These are phyloP conservation scores for Oscheius onirici DNA, from an alignment of 2,888 invertebrate species.

Conservation along the genomic window DNA sequence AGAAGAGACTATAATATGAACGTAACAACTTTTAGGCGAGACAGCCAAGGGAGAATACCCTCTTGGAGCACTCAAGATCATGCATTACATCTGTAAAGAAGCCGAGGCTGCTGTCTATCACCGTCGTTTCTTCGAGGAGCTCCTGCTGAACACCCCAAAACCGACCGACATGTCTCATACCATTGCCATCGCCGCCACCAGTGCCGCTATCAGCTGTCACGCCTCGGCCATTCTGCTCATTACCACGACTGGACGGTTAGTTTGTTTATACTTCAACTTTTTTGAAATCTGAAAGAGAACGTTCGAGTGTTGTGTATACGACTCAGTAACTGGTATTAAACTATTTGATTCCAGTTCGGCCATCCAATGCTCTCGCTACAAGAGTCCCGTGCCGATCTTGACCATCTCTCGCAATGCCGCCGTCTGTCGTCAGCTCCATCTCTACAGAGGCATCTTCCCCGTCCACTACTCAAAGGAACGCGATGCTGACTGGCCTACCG, in stretches of 20 bases:
- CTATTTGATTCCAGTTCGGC: conserved; percentile 78
- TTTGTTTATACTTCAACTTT: no score
- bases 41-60: conserved; percentile 98
- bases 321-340: conserved; percentile 83
- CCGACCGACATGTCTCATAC: conserved; percentile 87
- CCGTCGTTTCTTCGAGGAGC: conserved; percentile 85
- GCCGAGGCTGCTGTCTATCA: conserved; percentile 97
- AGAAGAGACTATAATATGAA: no score
- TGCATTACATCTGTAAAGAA: conserved; percentile 77
- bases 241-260: conserved; percentile 78
- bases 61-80: conserved; percentile 81
- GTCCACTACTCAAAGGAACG: conserved; percentile 79
- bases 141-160: conserved; percentile 74
- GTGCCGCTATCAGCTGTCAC: conserved; percentile 87
- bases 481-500: conserved; percentile 84
- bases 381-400: conserved; percentile 91
- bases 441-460: conserved; percentile 90
- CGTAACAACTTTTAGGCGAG: conserved; percentile 77
- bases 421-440: conserved; percentile 89
- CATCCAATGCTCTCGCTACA: conserved; percentile 89
- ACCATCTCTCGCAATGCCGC: conserved; percentile 86
- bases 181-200: conserved; percentile 91
- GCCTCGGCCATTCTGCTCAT: conserved; percentile 90
- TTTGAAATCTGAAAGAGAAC: no score
- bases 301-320: no score